Evolutionary conservation across 2,797 vertebrate genomes (phyloP), one percentile per base, ranked within the genome.

Genomic region (Anguilla anguilla): DNA sequence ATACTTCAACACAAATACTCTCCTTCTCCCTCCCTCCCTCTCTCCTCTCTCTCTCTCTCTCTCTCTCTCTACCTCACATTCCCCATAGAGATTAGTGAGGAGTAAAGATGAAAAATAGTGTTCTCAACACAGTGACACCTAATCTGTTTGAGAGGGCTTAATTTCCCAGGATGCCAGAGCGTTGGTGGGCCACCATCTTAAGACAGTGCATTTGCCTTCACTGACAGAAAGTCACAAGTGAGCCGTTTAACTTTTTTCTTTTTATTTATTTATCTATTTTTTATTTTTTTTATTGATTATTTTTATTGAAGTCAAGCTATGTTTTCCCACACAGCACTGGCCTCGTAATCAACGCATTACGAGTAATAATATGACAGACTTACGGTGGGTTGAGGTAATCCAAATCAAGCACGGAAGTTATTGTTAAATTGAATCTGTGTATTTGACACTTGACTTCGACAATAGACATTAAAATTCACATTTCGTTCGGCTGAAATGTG

Each of bases 61-160:
- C 22, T 25, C 22, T 67, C 89, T 84, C 77, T 35, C 64, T 92
- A 90, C 91, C 87, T 83, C 6, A 6, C n/a, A n/a, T 89, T 90
- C 88, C 87, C 94, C 87, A 92, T 93, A 91, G 95, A 95, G 95
- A 95, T 94, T 92, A 93, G 94, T 88, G 92, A 88, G 35, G 93
- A 93, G 93, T 94, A 92, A 95, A 95, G 93, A 96, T 96, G 95
- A 96, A 96, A 96, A 95, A 96, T 95, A 92, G 92, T 90, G 31
- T 96, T 95, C 95, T 94, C 94, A 93, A 93, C 91, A 86, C 93
- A 84, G 93, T 96, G 95, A 96, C 95, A 96, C 93, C 93, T 95
- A 96, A 96, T 96, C 95, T 96, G 94, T 96, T 96, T 96, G 96
- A 93, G 87, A 91, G 94, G 94, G 92, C 95, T 95, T 96, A 96